Evolutionary conservation across 2,113 vertebrate genomes (phyloP).

Genomic region (Chrysemys picta): DNA sequence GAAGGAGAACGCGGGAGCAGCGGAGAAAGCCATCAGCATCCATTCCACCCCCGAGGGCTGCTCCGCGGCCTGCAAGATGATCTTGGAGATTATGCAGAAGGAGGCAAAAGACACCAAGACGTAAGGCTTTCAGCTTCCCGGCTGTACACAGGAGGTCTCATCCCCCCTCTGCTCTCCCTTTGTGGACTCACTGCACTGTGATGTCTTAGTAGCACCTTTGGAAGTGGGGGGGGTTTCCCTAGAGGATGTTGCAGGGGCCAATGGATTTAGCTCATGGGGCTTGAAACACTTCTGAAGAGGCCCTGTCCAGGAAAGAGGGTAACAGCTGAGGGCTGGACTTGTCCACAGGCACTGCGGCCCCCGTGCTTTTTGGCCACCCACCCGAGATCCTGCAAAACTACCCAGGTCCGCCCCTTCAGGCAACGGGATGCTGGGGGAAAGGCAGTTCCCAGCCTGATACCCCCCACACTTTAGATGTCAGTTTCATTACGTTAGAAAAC

Average conservation of each 20-base stretch:
- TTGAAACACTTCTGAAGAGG: background rate
- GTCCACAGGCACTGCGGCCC: no score
- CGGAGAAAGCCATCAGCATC: constrained; percentile 96
- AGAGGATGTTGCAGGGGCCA: background rate
- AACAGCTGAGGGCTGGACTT: background rate
- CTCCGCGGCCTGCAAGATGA: constrained; percentile 93
- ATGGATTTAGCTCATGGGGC: rapidly evolving
- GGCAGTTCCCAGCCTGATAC: background rate
- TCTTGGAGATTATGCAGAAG: constrained; percentile 97
- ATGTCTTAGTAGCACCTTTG: background rate
- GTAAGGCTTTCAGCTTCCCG: constrained; percentile 71
- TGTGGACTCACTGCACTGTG: background rate
- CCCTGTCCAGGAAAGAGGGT: rapidly evolving
- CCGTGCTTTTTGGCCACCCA: background rate
- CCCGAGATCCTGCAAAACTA: background rate
- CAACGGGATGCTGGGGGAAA: background rate
- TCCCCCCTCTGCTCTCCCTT: rapidly evolving
- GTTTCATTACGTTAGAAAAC: background rate
- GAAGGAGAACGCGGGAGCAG: constrained; percentile 94
- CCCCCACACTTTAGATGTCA: background rate
- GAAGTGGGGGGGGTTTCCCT: background rate
- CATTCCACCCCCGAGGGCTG: constrained; percentile 95
- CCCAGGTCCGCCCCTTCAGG: background rate
- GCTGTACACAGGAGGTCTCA: rapidly evolving
- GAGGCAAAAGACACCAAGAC: constrained; percentile 98